These are phyloP conservation scores for Acromyrmex charruanus DNA, from an alignment of 1,140 invertebrate genomes.

Conservation along the genomic window DNA sequence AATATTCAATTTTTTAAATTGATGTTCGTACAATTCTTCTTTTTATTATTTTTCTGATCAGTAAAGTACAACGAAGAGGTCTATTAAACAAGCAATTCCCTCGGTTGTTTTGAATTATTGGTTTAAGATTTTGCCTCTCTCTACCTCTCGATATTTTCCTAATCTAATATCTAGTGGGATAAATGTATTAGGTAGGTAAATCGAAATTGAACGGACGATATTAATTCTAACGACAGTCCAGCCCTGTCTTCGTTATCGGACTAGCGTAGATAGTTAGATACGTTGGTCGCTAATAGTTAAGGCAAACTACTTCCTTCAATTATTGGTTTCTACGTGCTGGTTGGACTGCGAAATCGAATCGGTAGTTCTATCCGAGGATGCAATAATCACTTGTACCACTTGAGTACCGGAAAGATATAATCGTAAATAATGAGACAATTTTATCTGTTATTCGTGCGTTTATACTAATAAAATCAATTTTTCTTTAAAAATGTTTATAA, in stretches of 20 bases:
- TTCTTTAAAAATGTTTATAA: neutral
- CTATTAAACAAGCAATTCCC: neutral
- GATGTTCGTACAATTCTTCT: neutral
- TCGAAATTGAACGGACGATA: slow-evolving; percentile 39
- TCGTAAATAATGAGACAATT: slow-evolving; percentile 27
- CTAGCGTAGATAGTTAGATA: slow-evolving; percentile 13
- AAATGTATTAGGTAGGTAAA: slow-evolving; percentile 31
- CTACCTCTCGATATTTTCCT: slow-evolving; percentile 4
- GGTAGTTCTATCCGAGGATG: slow-evolving; percentile 38
- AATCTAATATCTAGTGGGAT: slow-evolving; percentile 5
- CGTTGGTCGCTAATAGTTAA: slow-evolving; percentile 61
- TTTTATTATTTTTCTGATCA: neutral
- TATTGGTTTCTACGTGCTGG: slow-evolving; percentile 57
- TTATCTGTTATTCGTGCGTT: neutral
- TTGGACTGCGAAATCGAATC: slow-evolving; percentile 41
- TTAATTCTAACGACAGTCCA: slow-evolving; percentile 54
- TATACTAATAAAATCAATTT: neutral
- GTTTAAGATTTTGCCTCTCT: neutral
- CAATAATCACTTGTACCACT: slow-evolving; percentile 67
- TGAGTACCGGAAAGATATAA: slow-evolving; percentile 32
- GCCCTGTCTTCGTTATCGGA: slow-evolving; percentile 40
- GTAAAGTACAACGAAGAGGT: neutral
- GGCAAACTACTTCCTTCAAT: slow-evolving; percentile 59
- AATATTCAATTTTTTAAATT: neutral
- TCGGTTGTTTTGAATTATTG: neutral